Evolutionary conservation across 2,888 invertebrate genomes (phyloP), one percentile per base, ranked within the genome.

Genomic region (Rhynchonema sp.): DNA sequence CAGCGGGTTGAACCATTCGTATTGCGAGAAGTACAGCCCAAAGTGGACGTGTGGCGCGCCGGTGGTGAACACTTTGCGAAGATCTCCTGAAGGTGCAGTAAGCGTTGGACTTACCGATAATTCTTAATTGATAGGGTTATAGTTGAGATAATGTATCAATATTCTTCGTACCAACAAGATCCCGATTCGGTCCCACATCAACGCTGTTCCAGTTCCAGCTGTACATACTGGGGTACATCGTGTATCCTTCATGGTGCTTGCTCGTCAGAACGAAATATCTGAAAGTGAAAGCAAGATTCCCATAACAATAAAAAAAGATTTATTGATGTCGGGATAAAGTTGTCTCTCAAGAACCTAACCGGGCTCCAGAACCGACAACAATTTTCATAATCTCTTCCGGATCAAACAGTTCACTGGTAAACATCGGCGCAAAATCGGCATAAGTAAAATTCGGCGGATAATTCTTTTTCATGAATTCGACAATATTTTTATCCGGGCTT

Each of bases 371-470:
- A 62, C 82, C 81, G 57, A 80, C 74, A 68, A 94, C 86, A 20
- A 92, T 76, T 59, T 83, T 76, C 0, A 86, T 87, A 89, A 92
- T 94, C 67, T 83, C 77, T 0, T 80, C 76, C 0, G 92, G 82
- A 72, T 91, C 81, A 70, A 84, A 94, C 69, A 91, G 84, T 73
- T 90, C 88, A 0, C 89, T 87, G 1, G 83, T 88, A 68, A 94
- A 92, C 70, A 85, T 57, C 26, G 80, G 80, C 0, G 84, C 92
- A 76, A 94, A 92, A 61, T 92, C 87, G 70, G 88, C 88, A 75
- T 96, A 96, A 0, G 85, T 83, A 69, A 87, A 90, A 57, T 79
- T 81, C 1, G 87, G 87, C 59, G 82, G 83, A 74, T 86, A 92
- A 70, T 87, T 87, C 38, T 82, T 77, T 30, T 80, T 74, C 86